Base-by-base conservation (phyloP, 2,888 invertebrate genomes). In the Homarus gammarus region DNA sequence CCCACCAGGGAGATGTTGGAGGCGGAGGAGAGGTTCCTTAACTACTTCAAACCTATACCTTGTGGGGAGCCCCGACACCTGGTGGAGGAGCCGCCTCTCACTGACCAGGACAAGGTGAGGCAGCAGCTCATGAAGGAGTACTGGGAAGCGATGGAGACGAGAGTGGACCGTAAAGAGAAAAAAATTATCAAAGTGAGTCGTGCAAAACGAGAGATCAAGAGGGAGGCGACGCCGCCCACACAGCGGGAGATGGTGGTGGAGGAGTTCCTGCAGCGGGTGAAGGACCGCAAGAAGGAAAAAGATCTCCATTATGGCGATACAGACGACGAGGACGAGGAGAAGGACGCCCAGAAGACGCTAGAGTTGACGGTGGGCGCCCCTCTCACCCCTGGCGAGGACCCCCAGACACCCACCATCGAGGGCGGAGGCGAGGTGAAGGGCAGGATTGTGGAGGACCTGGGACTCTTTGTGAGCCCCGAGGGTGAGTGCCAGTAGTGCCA, bases 281-380 rank as follows among this genome's bases (percentile, higher is more conserved):
- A 91, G 72, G 81, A 90, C 49, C 90, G 91, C 1, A 91, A 91
- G 68, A 88, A 85, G 49, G 91, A 91, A 56, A 91, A 87, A 72
- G 85, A 91, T 51, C 75, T 91, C 2, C 91, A 91, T 40, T 91
- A 83, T 72, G 91, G 91, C 2, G 91, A 91, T 86, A 91, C 91
- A 2, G 91, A 91, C 84, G 87, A 87, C 61, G 91, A 91, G 56
- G 90, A 87, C 0, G 90, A 84, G 5, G 90, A 91, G 33, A 64
- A 36, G 18, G 10, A 40, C 18, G 38, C 10, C 15, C 51, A 84
- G 22, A 70, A 70, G 40, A 70, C n/a, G 33, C 10, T 38, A 22
- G 36, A 84, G 10, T 31, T 33, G 22, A 31, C n/a, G 27, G 44
- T 36, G 33, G 75, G 77, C 68, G 22, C 33, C 22, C 61, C 61